Evolutionary conservation across 2,797 vertebrate species (phyloP).

Genomic region (Silurus lanzhouensis): DNA sequence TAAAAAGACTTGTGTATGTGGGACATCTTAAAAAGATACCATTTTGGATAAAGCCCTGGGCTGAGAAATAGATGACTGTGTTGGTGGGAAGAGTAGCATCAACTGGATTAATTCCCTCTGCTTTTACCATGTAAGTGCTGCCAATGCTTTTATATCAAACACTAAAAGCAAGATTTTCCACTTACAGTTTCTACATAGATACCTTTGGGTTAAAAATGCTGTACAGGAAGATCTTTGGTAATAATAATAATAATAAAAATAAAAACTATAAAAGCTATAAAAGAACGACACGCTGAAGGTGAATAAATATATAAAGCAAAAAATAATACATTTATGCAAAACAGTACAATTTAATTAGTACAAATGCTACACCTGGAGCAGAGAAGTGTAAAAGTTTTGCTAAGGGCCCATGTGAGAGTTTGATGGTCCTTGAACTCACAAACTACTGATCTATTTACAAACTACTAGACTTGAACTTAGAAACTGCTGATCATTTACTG

Average conservation of each 20-base stretch:
- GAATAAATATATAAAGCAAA: background rate
- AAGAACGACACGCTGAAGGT: too few relatives aligned
- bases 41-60: background rate
- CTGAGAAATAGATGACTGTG: constrained; percentile 12
- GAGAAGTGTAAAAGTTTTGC: background rate
- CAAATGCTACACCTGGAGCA: background rate
- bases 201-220: background rate
- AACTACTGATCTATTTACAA: too few relatives aligned
- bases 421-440: background rate
- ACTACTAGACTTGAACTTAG: too few relatives aligned
- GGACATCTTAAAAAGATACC: background rate
- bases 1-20: background rate
- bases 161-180: constrained; percentile 21
- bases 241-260: too few relatives aligned
- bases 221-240: background rate
- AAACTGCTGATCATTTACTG: background rate
- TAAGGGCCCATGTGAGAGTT: background rate
- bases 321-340: background rate
- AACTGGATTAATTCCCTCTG: constrained; percentile 13
- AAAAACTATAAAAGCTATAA: background rate
- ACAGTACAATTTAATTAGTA: background rate
- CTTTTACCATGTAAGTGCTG: constrained; percentile 16
- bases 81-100: constrained; percentile 50
- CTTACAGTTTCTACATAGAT: background rate
- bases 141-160: constrained; percentile 26